Evolutionary conservation across 1,140 invertebrate species (phyloP).

Genomic region (Zeugodacus cucurbitae): DNA sequence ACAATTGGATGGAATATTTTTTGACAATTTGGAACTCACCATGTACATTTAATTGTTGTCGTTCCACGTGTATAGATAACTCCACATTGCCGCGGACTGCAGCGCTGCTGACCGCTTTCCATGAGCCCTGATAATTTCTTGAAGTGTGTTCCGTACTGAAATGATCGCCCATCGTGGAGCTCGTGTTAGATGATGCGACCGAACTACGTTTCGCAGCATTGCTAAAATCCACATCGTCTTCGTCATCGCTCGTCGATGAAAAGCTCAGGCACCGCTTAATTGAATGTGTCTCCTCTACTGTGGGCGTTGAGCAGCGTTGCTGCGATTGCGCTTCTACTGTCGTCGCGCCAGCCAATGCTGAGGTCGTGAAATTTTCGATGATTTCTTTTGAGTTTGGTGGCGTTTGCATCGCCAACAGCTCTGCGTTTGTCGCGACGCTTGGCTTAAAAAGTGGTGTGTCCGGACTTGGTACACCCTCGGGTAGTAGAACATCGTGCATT

Average conservation of each 20-base stretch:
- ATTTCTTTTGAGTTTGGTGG: constrained; percentile 25
- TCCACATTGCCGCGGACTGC: constrained; percentile 54
- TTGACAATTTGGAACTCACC: constrained; percentile 59
- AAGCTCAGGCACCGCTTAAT: constrained; percentile 63
- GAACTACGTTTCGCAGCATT: constrained; percentile 56
- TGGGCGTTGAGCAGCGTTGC: constrained; percentile 39
- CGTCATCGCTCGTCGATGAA: constrained; percentile 52
- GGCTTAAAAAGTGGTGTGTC: constrained; percentile 43
- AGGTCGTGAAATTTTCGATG: neutral
- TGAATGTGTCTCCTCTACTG: constrained; percentile 50
- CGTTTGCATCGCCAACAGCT: constrained; percentile 23
- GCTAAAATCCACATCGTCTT: constrained; percentile 42
- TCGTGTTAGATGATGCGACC: constrained; percentile 49
- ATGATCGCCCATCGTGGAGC: constrained; percentile 42
- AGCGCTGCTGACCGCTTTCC: neutral
- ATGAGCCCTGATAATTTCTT: neutral
- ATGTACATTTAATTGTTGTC: constrained; percentile 62
- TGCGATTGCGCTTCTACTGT: neutral
- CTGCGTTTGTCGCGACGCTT: neutral
- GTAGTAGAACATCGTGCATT: constrained; percentile 36
- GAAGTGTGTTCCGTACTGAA: neutral
- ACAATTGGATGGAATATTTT: neutral
- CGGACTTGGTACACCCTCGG: constrained; percentile 43
- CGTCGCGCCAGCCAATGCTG: neutral
- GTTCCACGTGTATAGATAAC: constrained; percentile 53